phyloP scores from a whole-genome alignment of 2,888 invertebrate species.

The Julus scanicus region DNA sequence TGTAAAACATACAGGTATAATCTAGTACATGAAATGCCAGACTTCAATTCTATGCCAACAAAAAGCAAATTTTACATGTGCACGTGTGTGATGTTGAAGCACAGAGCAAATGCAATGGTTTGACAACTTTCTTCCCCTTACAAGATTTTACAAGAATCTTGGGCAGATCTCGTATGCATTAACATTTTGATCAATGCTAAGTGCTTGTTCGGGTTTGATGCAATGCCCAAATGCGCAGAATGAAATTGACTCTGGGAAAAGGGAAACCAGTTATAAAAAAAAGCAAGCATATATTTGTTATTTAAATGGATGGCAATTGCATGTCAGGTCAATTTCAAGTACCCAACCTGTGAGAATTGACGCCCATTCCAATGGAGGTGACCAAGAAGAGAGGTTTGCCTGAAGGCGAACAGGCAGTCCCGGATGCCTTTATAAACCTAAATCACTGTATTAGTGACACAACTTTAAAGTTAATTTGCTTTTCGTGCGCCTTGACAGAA shows the following conservation, averaged over 20 bases:
- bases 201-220: too few species aligned
- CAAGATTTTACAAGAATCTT: too few species aligned
- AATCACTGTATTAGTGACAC: constrained; percentile 55
- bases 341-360: not conserved
- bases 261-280: not conserved
- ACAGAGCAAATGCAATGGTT: not conserved
- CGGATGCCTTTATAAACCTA: constrained; percentile 47
- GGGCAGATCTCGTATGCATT: too few species aligned
- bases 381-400: constrained; percentile 3
- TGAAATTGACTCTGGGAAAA: not conserved
- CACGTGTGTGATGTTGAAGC: too few species aligned
- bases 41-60: too few species aligned
- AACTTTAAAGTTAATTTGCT: constrained; percentile 55
- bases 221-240: too few species aligned
- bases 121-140: too few species aligned
- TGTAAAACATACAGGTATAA: too few species aligned
- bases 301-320: not conserved
- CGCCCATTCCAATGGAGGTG: not conserved
- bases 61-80: too few species aligned
- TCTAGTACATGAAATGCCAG: too few species aligned
- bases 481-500: constrained; percentile 48
- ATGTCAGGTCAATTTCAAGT: not conserved
- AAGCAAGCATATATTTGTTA: not conserved
- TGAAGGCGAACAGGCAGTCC: not conserved
- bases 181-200: too few species aligned